phyloP scores from a whole-genome alignment of 2,797 vertebrate species.

The Pseudomugil tenellus region DNA sequence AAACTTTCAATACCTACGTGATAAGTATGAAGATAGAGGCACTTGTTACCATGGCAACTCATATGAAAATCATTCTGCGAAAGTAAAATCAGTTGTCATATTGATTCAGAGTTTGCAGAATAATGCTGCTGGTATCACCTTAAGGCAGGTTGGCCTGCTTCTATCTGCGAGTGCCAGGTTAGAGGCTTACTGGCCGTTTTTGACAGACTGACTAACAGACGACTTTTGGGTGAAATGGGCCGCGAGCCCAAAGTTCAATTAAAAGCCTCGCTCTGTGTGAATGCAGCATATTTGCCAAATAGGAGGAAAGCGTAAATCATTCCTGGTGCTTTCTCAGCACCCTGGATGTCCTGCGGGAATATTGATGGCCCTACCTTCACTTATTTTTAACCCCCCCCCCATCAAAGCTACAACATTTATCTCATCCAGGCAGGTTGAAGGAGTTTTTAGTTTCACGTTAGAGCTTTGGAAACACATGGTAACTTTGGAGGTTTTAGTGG shows the following conservation, averaged over 20 bases:
- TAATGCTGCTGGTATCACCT: slow-evolving; percentile 50
- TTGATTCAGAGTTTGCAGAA: slow-evolving; percentile 44
- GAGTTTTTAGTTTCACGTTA: slow-evolving; percentile 39
- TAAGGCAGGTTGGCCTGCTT: slow-evolving; percentile 42
- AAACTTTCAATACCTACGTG: slow-evolving; percentile 38
- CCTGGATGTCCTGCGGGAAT: slow-evolving; percentile 54
- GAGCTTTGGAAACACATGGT: slow-evolving; percentile 39
- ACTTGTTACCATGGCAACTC: slow-evolving; percentile 61
- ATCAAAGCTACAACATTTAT: slow-evolving; percentile 47
- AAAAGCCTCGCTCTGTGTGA: slow-evolving; percentile 65
- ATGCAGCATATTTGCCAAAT: slow-evolving; percentile 61
- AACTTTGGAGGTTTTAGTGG: slow-evolving; percentile 42
- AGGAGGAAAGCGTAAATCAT: slow-evolving; percentile 47
- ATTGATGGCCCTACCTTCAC: slow-evolving; percentile 44
- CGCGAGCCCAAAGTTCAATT: slow-evolving; percentile 75
- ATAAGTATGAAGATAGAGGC: slow-evolving; percentile 49
- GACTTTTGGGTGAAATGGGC: slow-evolving; percentile 66
- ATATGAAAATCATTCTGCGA: slow-evolving; percentile 31
- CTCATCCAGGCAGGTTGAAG: slow-evolving; percentile 54
- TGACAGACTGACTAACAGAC: slow-evolving; percentile 74
- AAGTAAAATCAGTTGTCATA: slow-evolving; percentile 38
- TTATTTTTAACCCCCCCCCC: slow-evolving; percentile 26
- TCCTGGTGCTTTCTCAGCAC: slow-evolving; percentile 57
- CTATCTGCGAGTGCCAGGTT: slow-evolving; percentile 71
- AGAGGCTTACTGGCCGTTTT: slow-evolving; percentile 69